Base-by-base conservation (phyloP, 2,113 vertebrate genomes). In the Calonectris borealis region DNA sequence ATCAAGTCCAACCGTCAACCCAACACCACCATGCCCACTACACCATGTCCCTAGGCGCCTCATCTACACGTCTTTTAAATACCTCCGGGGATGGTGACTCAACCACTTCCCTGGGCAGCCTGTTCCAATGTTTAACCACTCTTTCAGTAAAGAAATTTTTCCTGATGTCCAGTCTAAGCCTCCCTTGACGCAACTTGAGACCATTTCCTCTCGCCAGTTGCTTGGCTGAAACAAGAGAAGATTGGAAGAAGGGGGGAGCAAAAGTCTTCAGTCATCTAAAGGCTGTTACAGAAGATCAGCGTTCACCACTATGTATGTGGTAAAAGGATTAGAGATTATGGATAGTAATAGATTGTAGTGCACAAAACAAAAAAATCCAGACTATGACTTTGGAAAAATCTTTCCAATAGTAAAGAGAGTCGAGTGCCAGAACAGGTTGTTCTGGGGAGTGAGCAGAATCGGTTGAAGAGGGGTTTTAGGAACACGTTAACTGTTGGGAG, bases 371-470 rank as follows among this genome's bases (percentile, higher is more conserved):
- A 69, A 51, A 64, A 61, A 6, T 4, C 3, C 17, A 22, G 21
- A 17, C 10, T 24, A n/a, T 0, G 15, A 42, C 16, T 27, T 21
- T 46, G 27, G 22, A 42, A 57, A 17, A 52, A 14, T 21, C 36
- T 57, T 87, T 75, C 21, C 61, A 17, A 16, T 19, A 24, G 16
- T 51, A 13, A 69, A 87, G 31, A 75, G 44, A 65, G 81, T 42
- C 8, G 61, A 61, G 22, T 48, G 49, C 26, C 34, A 17, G 54
- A 72, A 57, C 3, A 46, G 52, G 20, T 44, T 32, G 25, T 64
- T 32, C 22, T 87, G 69, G 20, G 20, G 86, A 38, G 1, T 9
- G 17, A 12, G 40, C 40, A 24, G 0, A 25, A 27, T 4, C 0
- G 0, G 16, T 27, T 32, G 11, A 34, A 54, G 52, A 34, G 21